phyloP scores from a whole-genome alignment of 2,797 vertebrate species.

The Lateolabrax maculatus region DNA sequence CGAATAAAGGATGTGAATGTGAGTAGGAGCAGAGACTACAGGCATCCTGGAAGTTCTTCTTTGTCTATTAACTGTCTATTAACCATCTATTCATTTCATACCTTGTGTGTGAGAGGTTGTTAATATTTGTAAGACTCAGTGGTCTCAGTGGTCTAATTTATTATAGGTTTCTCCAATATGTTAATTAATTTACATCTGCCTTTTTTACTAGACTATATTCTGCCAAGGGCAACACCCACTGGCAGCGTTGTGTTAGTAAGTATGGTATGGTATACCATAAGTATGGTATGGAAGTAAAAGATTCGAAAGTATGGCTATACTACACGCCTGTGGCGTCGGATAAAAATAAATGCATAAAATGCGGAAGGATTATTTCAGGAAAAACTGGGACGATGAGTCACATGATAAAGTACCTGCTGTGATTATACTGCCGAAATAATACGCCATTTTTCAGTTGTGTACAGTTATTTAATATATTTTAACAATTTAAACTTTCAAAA shows the following conservation, averaged over 20 bases:
- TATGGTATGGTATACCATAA: background rate
- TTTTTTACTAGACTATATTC: background rate
- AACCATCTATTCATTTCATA: no score
- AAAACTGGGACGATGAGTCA: no score
- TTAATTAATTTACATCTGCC: constrained; percentile 23
- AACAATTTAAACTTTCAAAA: no score
- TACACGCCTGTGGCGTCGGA: no score
- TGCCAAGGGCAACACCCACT: background rate
- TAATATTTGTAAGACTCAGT: constrained; percentile 16
- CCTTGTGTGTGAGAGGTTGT: background rate
- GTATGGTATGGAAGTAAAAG: background rate
- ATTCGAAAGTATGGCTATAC: no score
- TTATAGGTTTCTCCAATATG: constrained; percentile 18
- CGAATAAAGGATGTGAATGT: background rate
- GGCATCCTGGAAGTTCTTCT: background rate
- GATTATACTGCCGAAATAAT: no score
- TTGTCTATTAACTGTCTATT: no score
- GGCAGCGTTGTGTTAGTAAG: background rate
- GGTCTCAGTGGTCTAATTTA: constrained; percentile 28
- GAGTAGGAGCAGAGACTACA: background rate
- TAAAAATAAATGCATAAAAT: no score
- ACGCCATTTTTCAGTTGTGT: no score
- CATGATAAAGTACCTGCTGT: no score
- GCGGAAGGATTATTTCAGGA: no score
- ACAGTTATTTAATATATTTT: no score